Conservation (phyloP, 2,797 vertebrate species). For the Xyrichtys novacula region DNA sequence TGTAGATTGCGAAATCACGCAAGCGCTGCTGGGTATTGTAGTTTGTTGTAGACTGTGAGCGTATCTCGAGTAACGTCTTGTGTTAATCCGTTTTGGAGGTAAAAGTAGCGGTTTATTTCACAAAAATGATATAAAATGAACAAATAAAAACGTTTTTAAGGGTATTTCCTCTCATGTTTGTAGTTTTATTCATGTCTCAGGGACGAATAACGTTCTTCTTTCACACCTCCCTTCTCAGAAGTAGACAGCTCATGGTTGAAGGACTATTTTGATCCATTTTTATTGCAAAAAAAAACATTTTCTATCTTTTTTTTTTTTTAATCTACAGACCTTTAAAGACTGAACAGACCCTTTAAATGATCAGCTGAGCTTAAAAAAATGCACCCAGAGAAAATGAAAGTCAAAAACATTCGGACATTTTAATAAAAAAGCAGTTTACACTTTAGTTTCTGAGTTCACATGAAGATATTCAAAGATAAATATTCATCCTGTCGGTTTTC, state of each 20-base stretch:
- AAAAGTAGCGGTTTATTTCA: background rate
- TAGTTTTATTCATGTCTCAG: too few species aligned
- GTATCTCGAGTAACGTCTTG: background rate
- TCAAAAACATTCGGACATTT: conserved; percentile 31
- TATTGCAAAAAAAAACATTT: too few species aligned
- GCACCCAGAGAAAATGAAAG: conserved; percentile 6
- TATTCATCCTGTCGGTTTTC: too few species aligned
- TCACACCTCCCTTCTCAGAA: too few species aligned
- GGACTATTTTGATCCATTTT: too few species aligned
- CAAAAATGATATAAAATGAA: too few species aligned
- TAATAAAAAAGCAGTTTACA: conserved; percentile 51
- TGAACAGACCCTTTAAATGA: background rate
- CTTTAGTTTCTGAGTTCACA: conserved; percentile 22
- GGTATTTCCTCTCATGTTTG: too few species aligned
- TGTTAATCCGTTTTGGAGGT: background rate
- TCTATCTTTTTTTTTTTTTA: background rate
- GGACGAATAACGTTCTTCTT: too few species aligned
- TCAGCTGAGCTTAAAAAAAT: background rate
- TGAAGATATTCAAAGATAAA: conserved; percentile 32
- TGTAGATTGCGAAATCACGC: too few species aligned
- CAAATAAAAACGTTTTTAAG: too few species aligned
- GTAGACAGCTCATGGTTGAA: too few species aligned
- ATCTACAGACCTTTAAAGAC: background rate
- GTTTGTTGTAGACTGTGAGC: background rate
- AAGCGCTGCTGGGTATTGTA: conserved; percentile 38